phyloP scores from a whole-genome alignment of 2,113 vertebrate species.

The Hydropotes inermis region DNA sequence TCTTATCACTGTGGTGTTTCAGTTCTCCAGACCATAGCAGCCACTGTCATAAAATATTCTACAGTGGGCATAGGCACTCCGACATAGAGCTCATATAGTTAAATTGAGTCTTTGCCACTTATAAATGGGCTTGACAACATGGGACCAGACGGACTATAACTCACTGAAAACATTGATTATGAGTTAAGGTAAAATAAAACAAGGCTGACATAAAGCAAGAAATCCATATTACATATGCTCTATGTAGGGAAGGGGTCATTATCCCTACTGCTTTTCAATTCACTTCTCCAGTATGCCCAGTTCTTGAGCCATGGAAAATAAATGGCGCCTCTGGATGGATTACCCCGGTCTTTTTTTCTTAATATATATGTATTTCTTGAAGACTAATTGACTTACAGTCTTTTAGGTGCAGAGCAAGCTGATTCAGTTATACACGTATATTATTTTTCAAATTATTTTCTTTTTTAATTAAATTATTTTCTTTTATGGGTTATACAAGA shows the following conservation, averaged over 20 bases:
- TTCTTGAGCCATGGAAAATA: too few relatives aligned
- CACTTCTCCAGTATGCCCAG: too few relatives aligned
- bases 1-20: neutral
- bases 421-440: too few relatives aligned
- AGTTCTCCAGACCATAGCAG: neutral
- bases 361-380: too few relatives aligned
- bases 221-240: neutral
- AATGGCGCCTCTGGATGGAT: too few relatives aligned
- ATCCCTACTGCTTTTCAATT: neutral
- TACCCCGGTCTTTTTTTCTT: too few relatives aligned
- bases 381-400: too few relatives aligned
- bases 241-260: neutral
- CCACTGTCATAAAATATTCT: neutral
- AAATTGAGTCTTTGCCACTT: neutral
- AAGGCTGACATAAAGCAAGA: neutral
- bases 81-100: neutral
- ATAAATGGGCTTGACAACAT: neutral
- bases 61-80: neutral
- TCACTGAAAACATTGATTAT: neutral
- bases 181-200: neutral
- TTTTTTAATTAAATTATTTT: too few relatives aligned
- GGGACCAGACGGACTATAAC: neutral
- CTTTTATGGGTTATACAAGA: too few relatives aligned
- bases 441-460: too few relatives aligned
- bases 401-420: too few relatives aligned